Conservation (phyloP, 2,113 vertebrate genomes). For the Scytalopus superciliaris region DNA sequence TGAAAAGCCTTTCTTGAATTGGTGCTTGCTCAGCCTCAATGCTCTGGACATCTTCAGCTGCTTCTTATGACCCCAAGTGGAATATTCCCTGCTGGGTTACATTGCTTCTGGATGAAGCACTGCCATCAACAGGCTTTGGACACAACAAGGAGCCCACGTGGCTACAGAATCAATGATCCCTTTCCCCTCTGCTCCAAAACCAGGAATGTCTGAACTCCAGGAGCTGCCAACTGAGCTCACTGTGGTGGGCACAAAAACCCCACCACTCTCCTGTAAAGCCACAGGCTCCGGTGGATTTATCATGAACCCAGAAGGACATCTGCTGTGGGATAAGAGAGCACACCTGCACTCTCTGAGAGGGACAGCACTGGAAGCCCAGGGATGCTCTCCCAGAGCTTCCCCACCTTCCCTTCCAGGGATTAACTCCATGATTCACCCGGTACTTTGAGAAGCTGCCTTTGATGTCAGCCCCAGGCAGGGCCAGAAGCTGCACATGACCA, state of each 20-base stretch:
- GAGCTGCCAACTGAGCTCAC: background rate
- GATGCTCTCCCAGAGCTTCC: background rate
- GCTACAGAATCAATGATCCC: background rate
- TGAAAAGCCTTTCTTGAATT: background rate
- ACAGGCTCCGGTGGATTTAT: background rate
- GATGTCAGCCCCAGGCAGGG: background rate
- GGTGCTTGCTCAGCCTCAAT: background rate
- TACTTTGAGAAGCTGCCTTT: background rate
- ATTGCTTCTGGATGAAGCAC: accelerated
- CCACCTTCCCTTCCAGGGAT: background rate
- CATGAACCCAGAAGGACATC: too few species aligned
- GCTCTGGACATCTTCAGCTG: background rate
- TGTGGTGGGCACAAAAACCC: accelerated
- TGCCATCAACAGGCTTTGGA: background rate
- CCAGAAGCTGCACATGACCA: background rate
- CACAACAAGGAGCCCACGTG: accelerated
- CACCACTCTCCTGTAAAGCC: background rate
- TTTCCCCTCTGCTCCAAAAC: background rate
- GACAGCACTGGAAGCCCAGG: background rate
- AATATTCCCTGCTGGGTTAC: background rate
- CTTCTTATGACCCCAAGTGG: accelerated
- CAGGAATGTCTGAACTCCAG: background rate
- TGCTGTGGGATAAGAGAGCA: background rate
- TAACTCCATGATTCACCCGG: background rate
- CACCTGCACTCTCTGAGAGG: background rate